Percentiles rank a stretch among this genome's conserved stretches.
These are phyloP conservation scores for Fistularia tabacaria DNA, from an alignment of 2,797 vertebrate species.

Conservation along the genomic window DNA sequence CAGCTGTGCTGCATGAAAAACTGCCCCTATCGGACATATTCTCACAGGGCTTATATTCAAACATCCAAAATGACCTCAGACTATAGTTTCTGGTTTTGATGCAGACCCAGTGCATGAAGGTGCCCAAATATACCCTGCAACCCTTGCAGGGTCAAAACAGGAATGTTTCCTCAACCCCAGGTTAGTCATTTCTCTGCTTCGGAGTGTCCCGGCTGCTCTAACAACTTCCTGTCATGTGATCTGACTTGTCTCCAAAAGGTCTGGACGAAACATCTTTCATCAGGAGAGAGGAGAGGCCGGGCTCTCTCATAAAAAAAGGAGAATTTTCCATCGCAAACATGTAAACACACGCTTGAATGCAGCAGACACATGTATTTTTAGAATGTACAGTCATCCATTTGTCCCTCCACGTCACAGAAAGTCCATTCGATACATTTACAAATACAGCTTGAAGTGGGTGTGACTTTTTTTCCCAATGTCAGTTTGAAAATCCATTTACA, in stretches of 20 bases:
- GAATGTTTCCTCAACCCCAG: not conserved
- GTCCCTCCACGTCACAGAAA: too few species aligned
- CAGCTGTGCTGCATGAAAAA: too few species aligned
- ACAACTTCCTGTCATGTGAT: constrained; percentile 57
- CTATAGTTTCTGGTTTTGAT: too few species aligned
- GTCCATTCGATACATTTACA: not conserved
- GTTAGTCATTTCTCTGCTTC: constrained; percentile 46
- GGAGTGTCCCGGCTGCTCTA: constrained; percentile 20
- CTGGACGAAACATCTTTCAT: constrained; percentile 54
- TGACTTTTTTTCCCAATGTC: too few species aligned
- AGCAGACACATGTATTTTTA: constrained; percentile 1
- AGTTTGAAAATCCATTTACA: constrained; percentile 8
- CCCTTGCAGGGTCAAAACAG: constrained; percentile 28
- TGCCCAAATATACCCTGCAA: constrained; percentile 20
- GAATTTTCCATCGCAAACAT: constrained; percentile 24
- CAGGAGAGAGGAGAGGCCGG: constrained; percentile 28
- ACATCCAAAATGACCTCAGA: too few species aligned
- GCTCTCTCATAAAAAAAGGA: constrained; percentile 31
- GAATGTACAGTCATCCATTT: not conserved
- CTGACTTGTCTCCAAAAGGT: constrained; percentile 41
- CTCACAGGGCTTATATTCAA: too few species aligned
- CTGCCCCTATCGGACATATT: too few species aligned
- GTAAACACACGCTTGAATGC: constrained; percentile 19
- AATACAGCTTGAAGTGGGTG: not conserved
- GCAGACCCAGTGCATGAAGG: constrained; percentile 1